Conservation (phyloP, 2,888 invertebrate genomes). For the Melinaea menophilus region DNA sequence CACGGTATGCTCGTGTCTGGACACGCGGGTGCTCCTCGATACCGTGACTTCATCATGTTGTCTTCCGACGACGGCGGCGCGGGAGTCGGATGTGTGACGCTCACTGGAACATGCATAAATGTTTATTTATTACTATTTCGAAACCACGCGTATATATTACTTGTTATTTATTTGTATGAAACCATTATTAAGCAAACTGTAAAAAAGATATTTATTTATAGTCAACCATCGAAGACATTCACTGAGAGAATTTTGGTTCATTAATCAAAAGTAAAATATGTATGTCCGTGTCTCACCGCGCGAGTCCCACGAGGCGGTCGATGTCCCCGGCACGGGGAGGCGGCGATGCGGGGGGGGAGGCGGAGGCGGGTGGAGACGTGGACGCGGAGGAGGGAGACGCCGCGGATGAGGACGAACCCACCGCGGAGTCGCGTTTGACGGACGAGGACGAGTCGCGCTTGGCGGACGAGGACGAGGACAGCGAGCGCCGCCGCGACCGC, state of each 20-base stretch:
- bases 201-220: no score
- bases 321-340: conserved; percentile 69
- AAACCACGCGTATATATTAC: no score
- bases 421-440: conserved; percentile 51
- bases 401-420: conserved; percentile 76
- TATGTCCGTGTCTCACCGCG: conserved; percentile 20
- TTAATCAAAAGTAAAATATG: not conserved
- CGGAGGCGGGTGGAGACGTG: conserved; percentile 48
- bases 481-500: conserved; percentile 70
- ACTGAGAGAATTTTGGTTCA: no score
- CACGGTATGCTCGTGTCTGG: conserved; percentile 39
- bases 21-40: conserved; percentile 67
- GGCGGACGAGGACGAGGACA: conserved; percentile 53
- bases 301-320: conserved; percentile 51
- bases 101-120: conserved; percentile 72
- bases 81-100: conserved; percentile 68
- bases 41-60: conserved; percentile 75
- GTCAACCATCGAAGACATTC: no score
- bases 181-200: no score
- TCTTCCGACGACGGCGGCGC: conserved; percentile 60
- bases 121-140: not conserved
- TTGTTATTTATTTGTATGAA: no score
- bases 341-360: conserved; percentile 53
- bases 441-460: conserved; percentile 75
- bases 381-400: conserved; percentile 37